Percentiles rank a stretch among this genome's conserved stretches.
Evolutionary conservation across 1,140 invertebrate genomes (phyloP).

Genomic region (Ctenoplectra terminalis): DNA sequence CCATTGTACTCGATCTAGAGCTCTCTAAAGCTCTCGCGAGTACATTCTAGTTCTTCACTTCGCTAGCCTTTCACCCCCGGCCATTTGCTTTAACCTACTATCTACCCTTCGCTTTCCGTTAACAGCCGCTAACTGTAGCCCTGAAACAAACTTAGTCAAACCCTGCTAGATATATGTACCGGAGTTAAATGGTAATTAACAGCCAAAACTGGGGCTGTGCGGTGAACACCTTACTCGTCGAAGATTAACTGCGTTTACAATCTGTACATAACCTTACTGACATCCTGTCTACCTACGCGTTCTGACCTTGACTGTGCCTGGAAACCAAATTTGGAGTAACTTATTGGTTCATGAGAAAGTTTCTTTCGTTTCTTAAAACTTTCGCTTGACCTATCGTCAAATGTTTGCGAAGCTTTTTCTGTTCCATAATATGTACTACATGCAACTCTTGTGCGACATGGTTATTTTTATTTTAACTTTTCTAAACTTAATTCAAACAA

Average conservation of each 20-base stretch:
- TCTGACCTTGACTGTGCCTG: no score
- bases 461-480: no score
- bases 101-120: conserved; percentile 16
- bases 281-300: background rate
- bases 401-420: background rate
- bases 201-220: background rate
- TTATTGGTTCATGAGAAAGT: no score
- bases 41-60: background rate
- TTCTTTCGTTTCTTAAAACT: no score
- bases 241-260: background rate
- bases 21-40: conserved; percentile 10
- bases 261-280: background rate
- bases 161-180: background rate
- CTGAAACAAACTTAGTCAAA: conserved; percentile 12
- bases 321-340: no score
- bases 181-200: conserved; percentile 28
- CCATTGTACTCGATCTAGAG: conserved; percentile 23
- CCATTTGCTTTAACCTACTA: conserved; percentile 26
- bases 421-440: no score
- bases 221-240: background rate
- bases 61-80: conserved; percentile 6
- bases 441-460: no score
- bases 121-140: conserved; percentile 13
- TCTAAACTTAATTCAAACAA: no score
- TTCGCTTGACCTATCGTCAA: no score